phyloP scores from a whole-genome alignment of 2,113 vertebrate genomes.

The Danio rerio region DNA sequence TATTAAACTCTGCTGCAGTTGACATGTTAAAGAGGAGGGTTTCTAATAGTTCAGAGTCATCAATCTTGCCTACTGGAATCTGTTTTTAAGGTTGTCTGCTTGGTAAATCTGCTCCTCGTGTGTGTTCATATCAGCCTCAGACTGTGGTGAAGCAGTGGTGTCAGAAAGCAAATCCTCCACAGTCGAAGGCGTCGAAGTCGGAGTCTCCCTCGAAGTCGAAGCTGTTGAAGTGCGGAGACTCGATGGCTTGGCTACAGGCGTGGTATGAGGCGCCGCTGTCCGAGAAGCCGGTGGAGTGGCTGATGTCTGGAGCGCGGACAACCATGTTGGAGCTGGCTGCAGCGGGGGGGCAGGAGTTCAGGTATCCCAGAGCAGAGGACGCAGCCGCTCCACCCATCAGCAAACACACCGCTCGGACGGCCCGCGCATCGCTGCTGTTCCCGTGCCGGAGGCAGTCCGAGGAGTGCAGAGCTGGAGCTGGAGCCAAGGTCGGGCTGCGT shows the following conservation, averaged over 20 bases:
- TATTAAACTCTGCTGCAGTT: no score
- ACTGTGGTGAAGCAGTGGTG: no score
- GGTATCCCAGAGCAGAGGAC: slow-evolving; percentile 80
- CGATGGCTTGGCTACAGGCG: slow-evolving; percentile 72
- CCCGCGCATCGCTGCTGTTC: slow-evolving; percentile 78
- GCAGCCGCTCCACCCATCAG: slow-evolving; percentile 83
- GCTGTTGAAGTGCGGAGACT: slow-evolving; percentile 77
- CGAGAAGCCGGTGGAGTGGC: slow-evolving; percentile 69
- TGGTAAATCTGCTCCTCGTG: no score
- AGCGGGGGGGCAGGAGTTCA: slow-evolving; percentile 72
- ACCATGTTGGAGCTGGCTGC: slow-evolving; percentile 58
- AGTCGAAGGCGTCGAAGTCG: slow-evolving; percentile 83
- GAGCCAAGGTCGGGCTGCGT: slow-evolving; percentile 57
- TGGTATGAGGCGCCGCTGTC: slow-evolving; percentile 74
- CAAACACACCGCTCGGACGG: slow-evolving; percentile 80
- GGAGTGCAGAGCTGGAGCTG: slow-evolving; percentile 65
- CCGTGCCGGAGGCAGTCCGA: slow-evolving; percentile 82
- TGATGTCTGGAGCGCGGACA: slow-evolving; percentile 61
- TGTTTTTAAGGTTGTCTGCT: no score
- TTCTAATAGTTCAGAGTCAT: no score
- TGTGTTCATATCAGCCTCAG: no score
- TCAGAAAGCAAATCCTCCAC: slow-evolving; percentile 82
- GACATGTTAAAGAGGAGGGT: no score
- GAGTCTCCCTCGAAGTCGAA: slow-evolving; percentile 83
- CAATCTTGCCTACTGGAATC: no score